Conservation (phyloP, 2,888 invertebrate genomes). For the Neoaliturus tenellus region DNA sequence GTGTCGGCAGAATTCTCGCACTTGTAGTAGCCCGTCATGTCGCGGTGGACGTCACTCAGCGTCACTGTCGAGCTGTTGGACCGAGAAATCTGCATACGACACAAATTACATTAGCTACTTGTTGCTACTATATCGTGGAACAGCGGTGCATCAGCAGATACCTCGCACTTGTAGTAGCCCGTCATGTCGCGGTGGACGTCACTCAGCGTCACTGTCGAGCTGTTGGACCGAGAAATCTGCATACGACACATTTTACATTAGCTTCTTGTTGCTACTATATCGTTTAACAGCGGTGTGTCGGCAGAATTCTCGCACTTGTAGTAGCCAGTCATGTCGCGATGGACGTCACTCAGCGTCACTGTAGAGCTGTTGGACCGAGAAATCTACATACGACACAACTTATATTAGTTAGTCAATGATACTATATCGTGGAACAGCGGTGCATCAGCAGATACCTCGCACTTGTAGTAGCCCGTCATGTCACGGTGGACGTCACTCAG, state of each 20-base stretch:
- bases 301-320: constrained; percentile 86
- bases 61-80: too few species aligned
- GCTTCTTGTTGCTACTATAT: too few species aligned
- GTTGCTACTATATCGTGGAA: too few species aligned
- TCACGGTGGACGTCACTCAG: constrained; percentile 80
- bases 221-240: constrained; percentile 77
- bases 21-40: too few species aligned
- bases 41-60: too few species aligned
- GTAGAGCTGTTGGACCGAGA: constrained; percentile 79
- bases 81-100: too few species aligned
- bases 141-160: constrained; percentile 82
- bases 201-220: constrained; percentile 80
- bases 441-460: constrained; percentile 84
- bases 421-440: constrained; percentile 70
- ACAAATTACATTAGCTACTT: too few species aligned
- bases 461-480: constrained; percentile 82
- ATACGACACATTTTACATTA: too few species aligned
- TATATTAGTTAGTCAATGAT: too few species aligned
- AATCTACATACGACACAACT: constrained; percentile 69
- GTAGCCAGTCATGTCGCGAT: constrained; percentile 79
- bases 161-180: constrained; percentile 84
- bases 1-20: too few species aligned
- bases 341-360: constrained; percentile 81
- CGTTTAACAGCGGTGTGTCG: constrained; percentile 75
- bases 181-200: constrained; percentile 81